Base-by-base conservation (phyloP, 2,113 vertebrate species). In the Paratilapia polleni region DNA sequence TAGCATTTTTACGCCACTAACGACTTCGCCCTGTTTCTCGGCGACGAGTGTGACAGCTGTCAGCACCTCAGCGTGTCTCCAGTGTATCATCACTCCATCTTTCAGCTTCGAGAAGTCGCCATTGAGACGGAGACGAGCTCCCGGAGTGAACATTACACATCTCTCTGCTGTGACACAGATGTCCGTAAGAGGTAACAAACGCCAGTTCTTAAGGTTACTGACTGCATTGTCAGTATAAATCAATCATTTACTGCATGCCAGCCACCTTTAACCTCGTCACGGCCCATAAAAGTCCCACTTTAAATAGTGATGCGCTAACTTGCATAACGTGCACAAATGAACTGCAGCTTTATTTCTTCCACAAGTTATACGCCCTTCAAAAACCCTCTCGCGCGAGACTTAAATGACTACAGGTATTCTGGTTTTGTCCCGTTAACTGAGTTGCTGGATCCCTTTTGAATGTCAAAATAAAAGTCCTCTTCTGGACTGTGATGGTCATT, bases 141-240 rank as follows among this genome's bases (percentile, higher is more conserved):
- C 49, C 0, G 73, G 66, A 7, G 49, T 2, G 38, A 75, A 2
- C 11, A 6, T 14, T 1, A 4, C 6, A 4, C 58, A 2, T n/a
- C 19, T 78, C 1, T 38, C 88, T 59, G 91, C 70, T 34, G 63
- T 38, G 62, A 75, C 81, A 17, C 63, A 22, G 1, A 31, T 58
- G 13, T n/a, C 86, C 12, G 12, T 83, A 4, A 93, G 91, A 95
- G 95, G 92, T 93, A 89, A 85, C 20, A 3, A 7, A n/a, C 47
- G 22, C 49, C 49, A 12, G 64, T 8, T 22, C 38, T 68, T 3
- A 70, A 8, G 24, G 15, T 70, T 12, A 70, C 36, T 36, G 36
- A 36, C 36, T 4, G 2, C 36, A 36, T 31, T 31, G 4, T 3
- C 41, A 28, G 15, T 28, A 49, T 2, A 43, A 28, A 28, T 28